Evolutionary conservation across 2,888 invertebrate species (phyloP).

Genomic region (Lepidocyrtinus sp.): DNA sequence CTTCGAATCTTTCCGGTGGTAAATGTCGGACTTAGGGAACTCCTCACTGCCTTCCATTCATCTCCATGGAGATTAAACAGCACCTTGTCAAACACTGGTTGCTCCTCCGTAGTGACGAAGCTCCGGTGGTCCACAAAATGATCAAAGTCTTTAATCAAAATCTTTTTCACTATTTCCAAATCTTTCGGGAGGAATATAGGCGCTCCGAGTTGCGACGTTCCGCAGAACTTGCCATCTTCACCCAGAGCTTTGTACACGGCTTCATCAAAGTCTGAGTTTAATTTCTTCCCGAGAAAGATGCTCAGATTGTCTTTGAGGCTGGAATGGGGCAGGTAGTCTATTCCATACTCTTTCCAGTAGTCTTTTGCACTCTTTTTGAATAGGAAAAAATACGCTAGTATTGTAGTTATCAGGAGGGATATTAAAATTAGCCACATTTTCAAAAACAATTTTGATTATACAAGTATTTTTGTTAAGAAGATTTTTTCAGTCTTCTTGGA

Average conservation of each 20-base stretch:
- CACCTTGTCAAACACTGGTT: background rate
- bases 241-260: conserved; percentile 5
- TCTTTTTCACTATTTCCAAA: conserved; percentile 41
- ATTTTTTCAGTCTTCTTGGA: no score
- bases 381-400: no score
- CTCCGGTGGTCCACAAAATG: background rate
- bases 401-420: no score
- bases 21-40: conserved; percentile 37
- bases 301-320: background rate
- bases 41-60: conserved; percentile 44
- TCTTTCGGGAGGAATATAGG: conserved; percentile 42
- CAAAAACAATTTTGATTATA: no score
- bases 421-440: no score
- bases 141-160: conserved; percentile 58
- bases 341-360: conserved; percentile 37
- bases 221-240: conserved; percentile 28
- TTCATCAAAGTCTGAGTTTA: background rate
- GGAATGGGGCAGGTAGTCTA: background rate
- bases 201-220: background rate
- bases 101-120: background rate
- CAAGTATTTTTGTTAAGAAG: no score
- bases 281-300: background rate
- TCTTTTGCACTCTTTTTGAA: no score
- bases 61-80: conserved; percentile 15
- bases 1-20: conserved; percentile 50